Evolutionary conservation across 2,113 vertebrate species (phyloP).

Genomic region (Oreamnos americanus): DNA sequence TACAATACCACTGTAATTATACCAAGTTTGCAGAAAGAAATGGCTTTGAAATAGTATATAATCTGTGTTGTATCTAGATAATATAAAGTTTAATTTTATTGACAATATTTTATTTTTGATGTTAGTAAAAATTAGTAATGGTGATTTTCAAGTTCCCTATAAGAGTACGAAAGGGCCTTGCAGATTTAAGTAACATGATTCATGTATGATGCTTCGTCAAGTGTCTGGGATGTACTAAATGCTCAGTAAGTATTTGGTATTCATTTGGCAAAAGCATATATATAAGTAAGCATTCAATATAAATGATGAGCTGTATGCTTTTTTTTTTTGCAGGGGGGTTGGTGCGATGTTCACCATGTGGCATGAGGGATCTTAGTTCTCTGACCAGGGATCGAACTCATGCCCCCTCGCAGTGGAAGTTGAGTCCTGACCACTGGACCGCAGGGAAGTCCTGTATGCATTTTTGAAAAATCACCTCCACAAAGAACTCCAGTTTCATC

Average conservation of each 20-base stretch:
- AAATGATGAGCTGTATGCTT: background rate
- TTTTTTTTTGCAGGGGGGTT: background rate
- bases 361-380: background rate
- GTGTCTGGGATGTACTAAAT: background rate
- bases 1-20: conserved; percentile 32
- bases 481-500: background rate
- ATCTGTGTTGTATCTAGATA: background rate
- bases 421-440: background rate
- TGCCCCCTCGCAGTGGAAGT: background rate
- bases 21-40: conserved; percentile 44
- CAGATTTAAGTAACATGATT: background rate
- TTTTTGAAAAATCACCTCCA: background rate
- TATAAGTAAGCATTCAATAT: background rate
- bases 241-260: background rate
- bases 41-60: background rate
- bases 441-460: background rate
- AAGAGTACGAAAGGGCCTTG: background rate
- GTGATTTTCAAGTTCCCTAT: background rate
- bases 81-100: conserved; percentile 23
- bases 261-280: background rate
- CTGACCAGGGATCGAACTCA: background rate
- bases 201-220: background rate
- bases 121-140: background rate
- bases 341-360: background rate
- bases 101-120: background rate